A percentile compares a stretch with the other conserved stretches of the same genome.
These are phyloP conservation scores for human DNA, from an alignment of 2,113 vertebrate species.

Conservation along the genomic window DNA sequence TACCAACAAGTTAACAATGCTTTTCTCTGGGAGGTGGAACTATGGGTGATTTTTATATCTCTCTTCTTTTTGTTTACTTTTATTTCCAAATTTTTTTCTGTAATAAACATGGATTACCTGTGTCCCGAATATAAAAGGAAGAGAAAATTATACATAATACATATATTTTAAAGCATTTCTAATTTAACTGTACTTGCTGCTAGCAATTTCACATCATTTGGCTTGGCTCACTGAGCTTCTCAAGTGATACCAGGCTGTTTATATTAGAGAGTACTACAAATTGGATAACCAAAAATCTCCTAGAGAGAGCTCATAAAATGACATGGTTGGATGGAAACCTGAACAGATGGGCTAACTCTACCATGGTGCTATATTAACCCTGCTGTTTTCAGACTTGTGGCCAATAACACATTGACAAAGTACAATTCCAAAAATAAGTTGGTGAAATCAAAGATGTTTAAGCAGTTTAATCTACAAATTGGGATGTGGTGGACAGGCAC, in stretches of 20 bases:
- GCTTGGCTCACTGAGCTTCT: conserved; percentile 72
- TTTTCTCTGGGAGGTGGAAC: neutral
- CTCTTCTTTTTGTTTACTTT: conserved; percentile 25
- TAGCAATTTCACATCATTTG: conserved; percentile 65
- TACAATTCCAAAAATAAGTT: conserved; percentile 77
- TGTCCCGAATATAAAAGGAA: conserved; percentile 43
- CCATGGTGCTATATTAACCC: conserved; percentile 77
- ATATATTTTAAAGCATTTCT: conserved; percentile 62
- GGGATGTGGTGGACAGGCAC: conserved; percentile 46
- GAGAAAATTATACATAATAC: conserved; percentile 51
- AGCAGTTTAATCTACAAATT: neutral
- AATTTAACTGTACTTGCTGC: conserved; percentile 74
- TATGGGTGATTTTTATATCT: neutral
- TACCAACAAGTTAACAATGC: neutral
- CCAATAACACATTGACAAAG: conserved; percentile 73
- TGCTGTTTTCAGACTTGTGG: conserved; percentile 78
- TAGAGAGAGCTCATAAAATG: conserved; percentile 77
- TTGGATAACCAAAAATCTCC: conserved; percentile 77
- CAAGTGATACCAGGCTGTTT: conserved; percentile 78
- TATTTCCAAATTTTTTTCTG: neutral
- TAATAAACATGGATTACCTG: neutral
- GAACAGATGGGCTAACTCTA: conserved; percentile 84
- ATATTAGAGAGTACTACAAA: conserved; percentile 78
- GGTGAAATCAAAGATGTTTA: conserved; percentile 40
- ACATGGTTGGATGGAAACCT: conserved; percentile 78